Percentiles rank a stretch among this genome's conserved stretches.
These are phyloP conservation scores for Adineta ricciae DNA, from an alignment of 2,888 invertebrate species.

Conservation along the genomic window DNA sequence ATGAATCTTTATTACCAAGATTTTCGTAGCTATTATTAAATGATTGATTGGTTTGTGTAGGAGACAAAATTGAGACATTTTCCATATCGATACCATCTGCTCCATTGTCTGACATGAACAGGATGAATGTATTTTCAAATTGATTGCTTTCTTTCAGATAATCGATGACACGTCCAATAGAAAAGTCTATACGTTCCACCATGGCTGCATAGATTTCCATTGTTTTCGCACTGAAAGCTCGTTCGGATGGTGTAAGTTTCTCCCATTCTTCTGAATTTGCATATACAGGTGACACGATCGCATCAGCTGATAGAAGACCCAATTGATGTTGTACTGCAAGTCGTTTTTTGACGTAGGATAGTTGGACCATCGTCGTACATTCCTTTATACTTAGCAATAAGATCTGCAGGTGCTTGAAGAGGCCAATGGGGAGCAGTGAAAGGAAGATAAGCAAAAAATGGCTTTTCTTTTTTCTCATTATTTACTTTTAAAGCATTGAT, in stretches of 20 bases:
- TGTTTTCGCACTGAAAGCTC: neutral
- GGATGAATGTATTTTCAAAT: neutral
- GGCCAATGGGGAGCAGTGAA: neutral
- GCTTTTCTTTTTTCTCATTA: neutral
- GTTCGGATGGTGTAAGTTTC: neutral
- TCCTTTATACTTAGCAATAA: neutral
- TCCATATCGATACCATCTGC: neutral
- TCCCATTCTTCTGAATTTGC: neutral
- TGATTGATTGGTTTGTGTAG: neutral
- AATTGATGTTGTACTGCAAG: neutral
- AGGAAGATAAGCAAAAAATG: slow-evolving; percentile 8
- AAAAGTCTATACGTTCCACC: neutral
- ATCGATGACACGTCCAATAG: slow-evolving; percentile 3
- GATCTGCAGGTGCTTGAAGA: neutral
- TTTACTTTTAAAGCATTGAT: neutral
- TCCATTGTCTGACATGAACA: slow-evolving; percentile 9
- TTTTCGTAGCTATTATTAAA: slow-evolving; percentile 4
- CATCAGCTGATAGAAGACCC: neutral
- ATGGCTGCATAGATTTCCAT: slow-evolving; percentile 12
- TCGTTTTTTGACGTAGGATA: neutral
- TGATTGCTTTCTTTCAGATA: neutral
- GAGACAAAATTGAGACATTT: neutral
- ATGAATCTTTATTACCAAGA: neutral
- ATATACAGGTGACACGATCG: no score
- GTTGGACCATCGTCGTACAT: neutral